Base-by-base conservation (phyloP, 64 coral and sea anemone genomes). In the Platygyra sinensis region DNA sequence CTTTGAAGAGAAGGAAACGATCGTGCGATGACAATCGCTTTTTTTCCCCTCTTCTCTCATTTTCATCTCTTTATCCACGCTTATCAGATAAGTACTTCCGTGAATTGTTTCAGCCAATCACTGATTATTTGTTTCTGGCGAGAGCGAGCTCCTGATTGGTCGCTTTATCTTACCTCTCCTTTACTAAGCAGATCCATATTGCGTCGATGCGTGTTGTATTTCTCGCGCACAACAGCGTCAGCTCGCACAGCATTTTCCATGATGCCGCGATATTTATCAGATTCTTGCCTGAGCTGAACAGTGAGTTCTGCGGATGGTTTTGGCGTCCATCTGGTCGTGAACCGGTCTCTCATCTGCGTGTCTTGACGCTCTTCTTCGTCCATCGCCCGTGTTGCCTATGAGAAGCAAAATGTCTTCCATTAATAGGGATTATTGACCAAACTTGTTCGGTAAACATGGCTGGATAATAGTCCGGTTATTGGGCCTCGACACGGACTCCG, bases 341-440 rank as follows among this genome's bases (percentile, higher is more conserved):
- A 99, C 39, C 91, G 94, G 7, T 99, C 91, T 85, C 97, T 89
- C 80, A 99, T 67, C 50, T 99, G 97, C 18, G 97, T 96, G 54
- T 99, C 97, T 60, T 99, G 88, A 67, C 97, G 91, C 24, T 99
- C 97, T 78, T 99, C 97, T 24, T 99, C 97, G 89, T 99, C 97
- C 97, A 99, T 72, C 64, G 93, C 46, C 10, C 89, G 91, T 18
- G 89, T 76, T 73, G 94, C 92, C 97, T 99, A 39, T 15, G 32
- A 86, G 84, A 10, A 78, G 8, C 2, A 69, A 72, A 77, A 86
- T 24, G 20, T 30, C 24, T 59, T 20, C 4, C 25, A 59, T 30
- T 62, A 57, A 57, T 14, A 11, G 0, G 10, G 54, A 1, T 16
- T 54, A 8, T 54, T 54, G 8, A 1, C 13, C 1, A 36, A 36